Evolutionary conservation across 2,888 invertebrate genomes (phyloP).

Genomic region (Halocaridina rubra): DNA sequence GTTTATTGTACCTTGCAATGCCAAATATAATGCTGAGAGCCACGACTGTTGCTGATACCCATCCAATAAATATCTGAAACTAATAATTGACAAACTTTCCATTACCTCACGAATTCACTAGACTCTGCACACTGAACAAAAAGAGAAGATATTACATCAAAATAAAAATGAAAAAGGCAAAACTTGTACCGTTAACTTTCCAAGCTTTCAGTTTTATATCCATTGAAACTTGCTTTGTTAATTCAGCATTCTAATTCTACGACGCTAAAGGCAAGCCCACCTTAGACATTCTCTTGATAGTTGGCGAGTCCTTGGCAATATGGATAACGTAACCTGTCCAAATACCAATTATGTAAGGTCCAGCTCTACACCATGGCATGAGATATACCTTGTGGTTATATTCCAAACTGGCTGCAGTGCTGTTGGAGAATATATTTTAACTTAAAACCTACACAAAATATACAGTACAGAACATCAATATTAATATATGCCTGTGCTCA

Average conservation of each 20-base stretch:
- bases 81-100: too few relatives aligned
- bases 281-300: neutral
- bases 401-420: slow-evolving; percentile 1
- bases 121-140: too few relatives aligned
- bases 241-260: too few relatives aligned
- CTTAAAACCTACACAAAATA: neutral
- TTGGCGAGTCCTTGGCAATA: neutral
- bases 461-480: neutral
- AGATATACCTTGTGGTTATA: slow-evolving; percentile 37
- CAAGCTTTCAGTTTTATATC: too few relatives aligned
- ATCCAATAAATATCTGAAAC: neutral
- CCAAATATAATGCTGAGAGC: neutral
- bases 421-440: neutral
- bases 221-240: too few relatives aligned
- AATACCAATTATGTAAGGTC: slow-evolving; percentile 35
- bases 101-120: too few relatives aligned
- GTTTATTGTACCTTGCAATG: neutral
- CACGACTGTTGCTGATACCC: neutral
- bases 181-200: too few relatives aligned
- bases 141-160: too few relatives aligned
- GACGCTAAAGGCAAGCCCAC: slow-evolving; percentile 7
- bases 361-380: slow-evolving; percentile 42
- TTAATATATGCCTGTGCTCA: too few relatives aligned
- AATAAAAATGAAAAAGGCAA: too few relatives aligned
- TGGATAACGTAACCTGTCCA: slow-evolving; percentile 25